phyloP scores from a whole-genome alignment of 2,888 invertebrate genomes.

The Sclerodermus sp. region DNA sequence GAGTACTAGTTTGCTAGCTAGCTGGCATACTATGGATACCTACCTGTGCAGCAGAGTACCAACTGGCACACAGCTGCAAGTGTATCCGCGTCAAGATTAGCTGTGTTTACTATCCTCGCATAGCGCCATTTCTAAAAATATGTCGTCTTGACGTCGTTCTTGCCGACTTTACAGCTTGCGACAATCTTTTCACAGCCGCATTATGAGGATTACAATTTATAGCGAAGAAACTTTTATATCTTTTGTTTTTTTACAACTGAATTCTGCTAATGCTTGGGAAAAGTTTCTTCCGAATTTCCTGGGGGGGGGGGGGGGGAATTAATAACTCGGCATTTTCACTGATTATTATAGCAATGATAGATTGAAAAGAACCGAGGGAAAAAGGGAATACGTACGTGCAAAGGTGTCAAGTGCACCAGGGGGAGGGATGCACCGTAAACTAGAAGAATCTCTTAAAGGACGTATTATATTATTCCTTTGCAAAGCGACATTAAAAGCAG shows the following conservation, averaged over 20 bases:
- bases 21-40: no score
- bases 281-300: no score
- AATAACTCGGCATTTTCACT: no score
- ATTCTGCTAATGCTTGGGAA: no score
- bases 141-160: background rate
- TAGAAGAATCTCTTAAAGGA: constrained; percentile 27
- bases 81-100: constrained; percentile 22
- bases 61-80: constrained; percentile 20
- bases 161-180: background rate
- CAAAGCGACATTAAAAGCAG: constrained; percentile 4
- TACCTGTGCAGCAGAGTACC: no score
- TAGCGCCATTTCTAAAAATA: no score
- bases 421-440: constrained; percentile 22
- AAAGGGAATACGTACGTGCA: constrained; percentile 11
- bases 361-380: constrained; percentile 9
- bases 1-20: constrained; percentile 15
- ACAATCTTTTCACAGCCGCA: no score
- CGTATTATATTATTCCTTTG: constrained; percentile 35
- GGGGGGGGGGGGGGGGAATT: no score
- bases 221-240: no score
- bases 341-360: no score
- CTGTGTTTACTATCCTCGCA: constrained; percentile 20
- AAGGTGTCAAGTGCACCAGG: background rate
- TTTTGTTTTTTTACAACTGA: no score
- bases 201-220: no score